Conservation (phyloP, 2,888 invertebrate genomes). For the Erynnis tages region DNA sequence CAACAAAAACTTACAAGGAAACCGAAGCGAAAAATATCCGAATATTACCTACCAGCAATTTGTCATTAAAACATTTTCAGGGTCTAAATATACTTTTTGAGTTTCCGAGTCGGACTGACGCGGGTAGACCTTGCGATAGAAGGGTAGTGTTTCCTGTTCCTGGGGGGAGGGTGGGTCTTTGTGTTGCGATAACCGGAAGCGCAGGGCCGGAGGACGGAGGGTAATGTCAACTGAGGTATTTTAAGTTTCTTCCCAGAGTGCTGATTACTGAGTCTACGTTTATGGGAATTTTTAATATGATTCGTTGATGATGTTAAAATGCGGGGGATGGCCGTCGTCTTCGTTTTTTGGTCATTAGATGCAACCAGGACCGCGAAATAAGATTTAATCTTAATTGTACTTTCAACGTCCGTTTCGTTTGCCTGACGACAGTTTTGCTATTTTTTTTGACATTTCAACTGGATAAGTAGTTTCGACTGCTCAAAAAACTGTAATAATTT, state of each 20-base stretch:
- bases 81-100: conserved; percentile 64
- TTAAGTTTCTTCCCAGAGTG: conserved; percentile 67
- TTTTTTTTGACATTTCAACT: no score
- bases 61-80: conserved; percentile 52
- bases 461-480: no score
- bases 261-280: conserved; percentile 55
- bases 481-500: no score
- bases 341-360: conserved; percentile 19
- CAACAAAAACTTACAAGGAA: not conserved
- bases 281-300: conserved; percentile 42
- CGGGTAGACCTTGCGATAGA: conserved; percentile 77
- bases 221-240: conserved; percentile 78
- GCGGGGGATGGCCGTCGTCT: conserved; percentile 23
- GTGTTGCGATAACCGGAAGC: conserved; percentile 81
- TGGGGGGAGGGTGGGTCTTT: conserved; percentile 58
- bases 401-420: no score
- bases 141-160: conserved; percentile 80
- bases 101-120: conserved; percentile 58
- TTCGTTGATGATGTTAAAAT: conserved; percentile 26
- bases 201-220: conserved; percentile 75
- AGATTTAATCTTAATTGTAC: not conserved
- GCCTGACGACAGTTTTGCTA: no score
- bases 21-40: not conserved
- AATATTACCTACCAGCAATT: conserved; percentile 35
- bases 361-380: not conserved